A percentile compares a stretch with the other conserved stretches of the same genome.
These are phyloP conservation scores for Hydroisotoma schaefferi DNA, from an alignment of 2,888 invertebrate species.

Conservation along the genomic window DNA sequence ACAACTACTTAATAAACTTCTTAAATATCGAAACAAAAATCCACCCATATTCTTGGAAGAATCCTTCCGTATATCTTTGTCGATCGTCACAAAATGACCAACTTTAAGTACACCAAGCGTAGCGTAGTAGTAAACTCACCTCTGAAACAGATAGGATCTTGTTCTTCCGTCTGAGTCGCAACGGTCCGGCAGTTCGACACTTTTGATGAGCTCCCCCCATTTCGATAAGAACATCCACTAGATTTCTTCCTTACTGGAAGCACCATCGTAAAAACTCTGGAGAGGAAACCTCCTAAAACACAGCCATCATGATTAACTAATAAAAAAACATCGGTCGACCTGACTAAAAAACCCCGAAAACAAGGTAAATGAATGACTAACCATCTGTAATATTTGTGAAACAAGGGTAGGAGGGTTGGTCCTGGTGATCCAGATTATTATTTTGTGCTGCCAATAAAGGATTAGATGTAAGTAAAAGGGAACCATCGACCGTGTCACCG, in stretches of 20 bases:
- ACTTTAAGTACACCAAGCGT: neutral
- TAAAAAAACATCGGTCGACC: neutral
- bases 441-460: neutral
- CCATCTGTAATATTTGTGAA: no score
- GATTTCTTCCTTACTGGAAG: constrained; percentile 17
- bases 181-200: constrained; percentile 12
- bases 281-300: constrained; percentile 27
- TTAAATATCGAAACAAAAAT: neutral
- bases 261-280: constrained; percentile 31
- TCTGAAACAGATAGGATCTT: constrained; percentile 35
- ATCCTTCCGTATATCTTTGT: no score
- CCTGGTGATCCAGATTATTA: neutral
- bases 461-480: neutral
- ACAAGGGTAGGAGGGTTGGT: neutral
- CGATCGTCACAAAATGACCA: no score
- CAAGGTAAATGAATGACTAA: neutral
- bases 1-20: neutral
- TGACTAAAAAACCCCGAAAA: neutral
- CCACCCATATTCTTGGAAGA: no score
- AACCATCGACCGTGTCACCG: neutral
- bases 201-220: neutral
- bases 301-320: neutral
- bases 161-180: constrained; percentile 39
- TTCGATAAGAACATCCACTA: neutral
- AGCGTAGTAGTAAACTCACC: constrained; percentile 21